These are phyloP conservation scores for Strigamia transsilvanica DNA, from an alignment of 2,888 invertebrate species.

Conservation along the genomic window DNA sequence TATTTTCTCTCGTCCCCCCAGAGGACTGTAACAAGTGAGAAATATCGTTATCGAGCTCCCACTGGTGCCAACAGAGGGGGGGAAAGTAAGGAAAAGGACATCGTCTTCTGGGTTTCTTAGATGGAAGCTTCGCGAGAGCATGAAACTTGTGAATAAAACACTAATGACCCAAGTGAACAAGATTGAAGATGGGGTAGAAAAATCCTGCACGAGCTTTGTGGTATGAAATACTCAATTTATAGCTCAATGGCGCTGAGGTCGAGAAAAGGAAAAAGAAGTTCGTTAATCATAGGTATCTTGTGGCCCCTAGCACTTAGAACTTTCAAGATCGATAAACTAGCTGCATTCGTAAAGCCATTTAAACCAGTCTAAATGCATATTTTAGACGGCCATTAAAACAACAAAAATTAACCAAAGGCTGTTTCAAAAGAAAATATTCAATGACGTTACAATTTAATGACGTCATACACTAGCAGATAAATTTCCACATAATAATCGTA, in stretches of 20 bases:
- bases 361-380: too few species aligned
- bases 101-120: neutral
- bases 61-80: neutral
- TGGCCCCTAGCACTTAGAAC: too few species aligned
- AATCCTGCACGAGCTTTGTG: neutral
- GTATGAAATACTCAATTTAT: neutral
- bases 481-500: too few species aligned
- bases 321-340: too few species aligned
- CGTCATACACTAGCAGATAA: too few species aligned
- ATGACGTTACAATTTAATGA: too few species aligned
- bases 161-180: conserved; percentile 4
- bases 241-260: neutral
- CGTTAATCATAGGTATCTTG: too few species aligned
- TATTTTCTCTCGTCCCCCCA: neutral
- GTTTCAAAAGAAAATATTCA: too few species aligned
- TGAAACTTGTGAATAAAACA: neutral
- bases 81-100: neutral
- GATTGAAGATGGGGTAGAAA: neutral
- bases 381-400: too few species aligned
- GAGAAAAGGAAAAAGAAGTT: too few species aligned
- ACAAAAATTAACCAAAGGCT: too few species aligned
- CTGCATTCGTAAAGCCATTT: too few species aligned
- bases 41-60: conserved; percentile 6
- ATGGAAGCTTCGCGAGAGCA: neutral
- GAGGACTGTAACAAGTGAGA: neutral